Percentiles rank a stretch among this genome's conserved stretches.
phyloP scores from a whole-genome alignment of 2,888 invertebrate genomes.

The Hirtodrosophila histrioides region DNA sequence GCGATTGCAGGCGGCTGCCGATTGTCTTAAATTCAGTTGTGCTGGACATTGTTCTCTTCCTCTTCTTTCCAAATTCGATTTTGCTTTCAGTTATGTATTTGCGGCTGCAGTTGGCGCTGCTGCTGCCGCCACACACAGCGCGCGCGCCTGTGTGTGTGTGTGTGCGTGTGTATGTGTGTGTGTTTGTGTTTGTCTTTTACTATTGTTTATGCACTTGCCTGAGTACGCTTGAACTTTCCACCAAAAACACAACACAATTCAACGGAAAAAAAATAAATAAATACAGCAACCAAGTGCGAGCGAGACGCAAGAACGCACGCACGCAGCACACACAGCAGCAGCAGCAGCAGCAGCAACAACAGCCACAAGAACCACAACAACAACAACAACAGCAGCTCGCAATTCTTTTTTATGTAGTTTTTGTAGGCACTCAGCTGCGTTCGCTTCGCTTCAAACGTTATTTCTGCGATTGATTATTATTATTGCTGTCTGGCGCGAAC shows the following conservation, averaged over 20 bases:
- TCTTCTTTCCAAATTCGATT: constrained; percentile 50
- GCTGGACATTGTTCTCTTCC: constrained; percentile 58
- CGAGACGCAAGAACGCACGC: constrained; percentile 40
- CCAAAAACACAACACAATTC: constrained; percentile 30
- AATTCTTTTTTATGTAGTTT: constrained; percentile 41
- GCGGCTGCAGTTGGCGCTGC: constrained; percentile 50
- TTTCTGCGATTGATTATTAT: constrained; percentile 19
- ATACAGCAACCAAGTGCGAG: constrained; percentile 52
- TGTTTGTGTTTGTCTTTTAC: constrained; percentile 30
- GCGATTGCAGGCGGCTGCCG: constrained; percentile 89
- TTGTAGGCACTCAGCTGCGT: constrained; percentile 36
- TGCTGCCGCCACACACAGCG: constrained; percentile 26
- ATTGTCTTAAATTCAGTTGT: constrained; percentile 86
- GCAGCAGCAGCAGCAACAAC: background rate
- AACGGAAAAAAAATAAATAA: constrained; percentile 45
- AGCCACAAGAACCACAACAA: constrained; percentile 20
- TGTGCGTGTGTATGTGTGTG: constrained; percentile 28
- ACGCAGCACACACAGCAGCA: constrained; percentile 32
- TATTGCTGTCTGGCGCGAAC: constrained; percentile 39
- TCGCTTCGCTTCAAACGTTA: constrained; percentile 16
- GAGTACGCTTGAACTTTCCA: constrained; percentile 55
- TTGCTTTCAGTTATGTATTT: constrained; percentile 65
- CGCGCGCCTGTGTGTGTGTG: constrained; percentile 22
- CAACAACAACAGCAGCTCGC: constrained; percentile 54
- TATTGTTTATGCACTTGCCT: constrained; percentile 42